A percentile compares a stretch with the other conserved stretches of the same genome.
Evolutionary conservation across 2,888 invertebrate genomes (phyloP).

Genomic region (Odontothrips loti): DNA sequence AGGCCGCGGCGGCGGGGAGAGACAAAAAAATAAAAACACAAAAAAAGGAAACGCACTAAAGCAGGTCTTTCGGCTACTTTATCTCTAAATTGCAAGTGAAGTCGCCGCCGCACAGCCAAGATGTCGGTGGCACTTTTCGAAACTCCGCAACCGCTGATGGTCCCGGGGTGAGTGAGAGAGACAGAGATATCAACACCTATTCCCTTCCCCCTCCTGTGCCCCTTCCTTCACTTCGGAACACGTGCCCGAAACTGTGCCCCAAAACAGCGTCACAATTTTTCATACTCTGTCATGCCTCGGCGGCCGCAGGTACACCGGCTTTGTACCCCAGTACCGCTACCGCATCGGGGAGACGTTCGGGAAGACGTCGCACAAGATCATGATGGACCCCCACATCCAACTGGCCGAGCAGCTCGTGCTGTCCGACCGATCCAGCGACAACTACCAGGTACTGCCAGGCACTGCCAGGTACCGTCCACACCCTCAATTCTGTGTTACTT

Average conservation of each 20-base stretch:
- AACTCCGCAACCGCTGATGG: neutral
- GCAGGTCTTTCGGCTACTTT: neutral
- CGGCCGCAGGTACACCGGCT: constrained; percentile 64
- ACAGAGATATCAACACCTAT: neutral
- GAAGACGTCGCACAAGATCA: constrained; percentile 65
- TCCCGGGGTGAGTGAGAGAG: neutral
- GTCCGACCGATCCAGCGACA: constrained; percentile 59
- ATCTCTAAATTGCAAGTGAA: constrained; percentile 15
- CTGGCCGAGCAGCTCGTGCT: constrained; percentile 67
- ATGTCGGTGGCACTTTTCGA: constrained; percentile 22
- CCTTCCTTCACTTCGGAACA: too few relatives aligned
- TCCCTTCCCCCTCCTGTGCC: too few relatives aligned
- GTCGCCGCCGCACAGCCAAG: neutral
- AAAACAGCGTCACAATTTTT: too few relatives aligned
- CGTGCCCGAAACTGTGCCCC: too few relatives aligned
- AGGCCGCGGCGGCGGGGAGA: neutral
- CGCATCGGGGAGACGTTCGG: constrained; percentile 72
- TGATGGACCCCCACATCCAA: constrained; percentile 65
- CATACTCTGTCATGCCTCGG: too few relatives aligned
- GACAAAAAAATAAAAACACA: neutral
- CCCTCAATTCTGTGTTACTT: too few relatives aligned
- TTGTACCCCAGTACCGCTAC: constrained; percentile 70
- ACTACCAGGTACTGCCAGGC: constrained; percentile 65
- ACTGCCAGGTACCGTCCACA: too few relatives aligned
- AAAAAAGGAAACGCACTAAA: neutral